Evolutionary conservation across 2,113 vertebrate species (phyloP).

Genomic region (Ahaetulla prasina): DNA sequence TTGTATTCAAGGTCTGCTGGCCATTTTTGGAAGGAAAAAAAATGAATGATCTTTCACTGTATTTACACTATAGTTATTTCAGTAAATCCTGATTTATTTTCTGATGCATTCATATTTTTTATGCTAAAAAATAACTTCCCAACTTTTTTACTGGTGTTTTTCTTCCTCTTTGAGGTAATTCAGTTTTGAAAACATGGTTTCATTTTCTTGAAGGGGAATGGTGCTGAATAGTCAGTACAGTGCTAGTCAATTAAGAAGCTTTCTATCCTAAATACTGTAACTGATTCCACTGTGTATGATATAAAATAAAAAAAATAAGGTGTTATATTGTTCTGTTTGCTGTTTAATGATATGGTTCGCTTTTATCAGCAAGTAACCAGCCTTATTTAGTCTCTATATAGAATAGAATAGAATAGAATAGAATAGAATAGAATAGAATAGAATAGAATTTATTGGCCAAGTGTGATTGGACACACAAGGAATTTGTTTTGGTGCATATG

Average conservation of each 20-base stretch:
- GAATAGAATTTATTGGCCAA: too few relatives aligned
- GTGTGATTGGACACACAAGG: too few relatives aligned
- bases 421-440: too few relatives aligned
- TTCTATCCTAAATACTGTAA: neutral
- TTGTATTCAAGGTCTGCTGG: constrained; percentile 19
- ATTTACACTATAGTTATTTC: neutral
- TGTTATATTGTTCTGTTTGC: neutral
- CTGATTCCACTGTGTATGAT: neutral
- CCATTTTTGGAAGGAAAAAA: neutral
- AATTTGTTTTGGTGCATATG: too few relatives aligned
- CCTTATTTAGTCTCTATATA: neutral
- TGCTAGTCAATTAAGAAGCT: neutral
- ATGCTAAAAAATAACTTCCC: neutral
- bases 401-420: too few relatives aligned
- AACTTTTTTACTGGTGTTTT: neutral
- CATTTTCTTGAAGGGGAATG: neutral
- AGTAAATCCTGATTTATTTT: constrained; percentile 22
- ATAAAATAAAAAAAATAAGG: neutral
- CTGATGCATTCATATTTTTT: neutral
- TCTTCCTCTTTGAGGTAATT: neutral
- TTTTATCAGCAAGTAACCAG: neutral
- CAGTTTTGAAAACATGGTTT: neutral
- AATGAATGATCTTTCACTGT: accelerated
- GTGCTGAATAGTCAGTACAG: neutral
- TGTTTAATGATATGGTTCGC: neutral